Evolutionary conservation across 2,113 vertebrate genomes (phyloP).

Genomic region (Vulpes lagopus): DNA sequence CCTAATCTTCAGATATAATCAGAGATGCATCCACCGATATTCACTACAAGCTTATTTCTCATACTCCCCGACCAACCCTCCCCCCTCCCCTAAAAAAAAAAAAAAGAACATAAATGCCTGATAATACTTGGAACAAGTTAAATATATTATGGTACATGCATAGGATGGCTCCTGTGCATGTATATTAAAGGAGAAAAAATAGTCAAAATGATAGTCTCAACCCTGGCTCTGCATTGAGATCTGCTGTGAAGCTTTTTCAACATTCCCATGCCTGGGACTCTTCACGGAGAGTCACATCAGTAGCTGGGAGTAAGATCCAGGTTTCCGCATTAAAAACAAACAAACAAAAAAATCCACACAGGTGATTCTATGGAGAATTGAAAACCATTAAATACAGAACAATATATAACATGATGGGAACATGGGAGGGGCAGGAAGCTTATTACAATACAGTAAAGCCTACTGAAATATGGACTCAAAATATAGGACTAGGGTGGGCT

Average conservation of each 20-base stretch:
- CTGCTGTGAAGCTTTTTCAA: neutral
- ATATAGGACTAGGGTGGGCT: neutral
- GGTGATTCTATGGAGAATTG: neutral
- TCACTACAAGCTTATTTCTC: neutral
- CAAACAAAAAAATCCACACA: neutral
- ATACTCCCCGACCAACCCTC: neutral
- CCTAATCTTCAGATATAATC: conserved; percentile 29
- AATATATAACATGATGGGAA: neutral
- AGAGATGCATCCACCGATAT: neutral
- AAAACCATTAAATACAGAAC: neutral
- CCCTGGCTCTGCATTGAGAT: neutral
- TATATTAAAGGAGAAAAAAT: neutral
- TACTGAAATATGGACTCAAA: neutral
- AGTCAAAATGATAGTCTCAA: neutral
- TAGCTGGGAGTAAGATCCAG: neutral
- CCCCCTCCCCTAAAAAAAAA: neutral
- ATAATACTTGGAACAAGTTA: neutral
- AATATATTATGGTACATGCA: neutral
- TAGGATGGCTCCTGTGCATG: neutral
- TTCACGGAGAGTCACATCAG: neutral
- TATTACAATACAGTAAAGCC: neutral
- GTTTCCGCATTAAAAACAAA: neutral
- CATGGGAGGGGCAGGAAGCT: neutral
- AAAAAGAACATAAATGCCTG: neutral
- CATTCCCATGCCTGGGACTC: rapidly evolving